Conservation (phyloP, 2,113 vertebrate species). For the Thymallus thymallus region DNA sequence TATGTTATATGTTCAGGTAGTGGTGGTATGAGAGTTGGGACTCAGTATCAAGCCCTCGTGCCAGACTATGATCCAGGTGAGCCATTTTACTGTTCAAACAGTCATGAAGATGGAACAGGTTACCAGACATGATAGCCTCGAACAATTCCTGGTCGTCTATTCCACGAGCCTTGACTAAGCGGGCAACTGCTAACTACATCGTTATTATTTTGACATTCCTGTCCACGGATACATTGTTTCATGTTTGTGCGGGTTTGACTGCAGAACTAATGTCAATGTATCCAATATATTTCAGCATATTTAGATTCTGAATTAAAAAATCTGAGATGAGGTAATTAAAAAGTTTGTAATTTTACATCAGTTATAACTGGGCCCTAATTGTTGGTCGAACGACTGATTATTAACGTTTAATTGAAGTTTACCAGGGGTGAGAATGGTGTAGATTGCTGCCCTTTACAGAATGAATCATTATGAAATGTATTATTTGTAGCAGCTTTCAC, state of each 20-base stretch:
- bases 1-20: conserved; percentile 69
- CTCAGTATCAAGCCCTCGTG: conserved; percentile 88
- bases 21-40: conserved; percentile 88
- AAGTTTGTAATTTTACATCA: too few relatives aligned
- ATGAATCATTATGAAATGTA: too few relatives aligned
- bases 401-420: neutral
- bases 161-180: neutral
- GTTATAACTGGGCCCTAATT: too few relatives aligned
- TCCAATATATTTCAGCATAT: too few relatives aligned
- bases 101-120: conserved; percentile 1
- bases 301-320: too few relatives aligned
- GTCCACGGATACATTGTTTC: neutral
- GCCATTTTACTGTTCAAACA: conserved; percentile 25
- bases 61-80: conserved; percentile 90
- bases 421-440: neutral
- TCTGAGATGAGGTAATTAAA: too few relatives aligned
- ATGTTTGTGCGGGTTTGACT: neutral
- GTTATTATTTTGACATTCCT: neutral
- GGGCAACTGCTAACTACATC: neutral
- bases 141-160: conserved; percentile 34
- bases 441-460: too few relatives aligned
- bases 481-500: too few relatives aligned
- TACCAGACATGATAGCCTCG: conserved; percentile 53
- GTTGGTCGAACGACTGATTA: neutral
- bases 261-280: too few relatives aligned